Evolutionary conservation across 92 coral and sea anemone species (phyloP), one percentile per base, ranked within the genome.

Genomic region (Porites lobata): DNA sequence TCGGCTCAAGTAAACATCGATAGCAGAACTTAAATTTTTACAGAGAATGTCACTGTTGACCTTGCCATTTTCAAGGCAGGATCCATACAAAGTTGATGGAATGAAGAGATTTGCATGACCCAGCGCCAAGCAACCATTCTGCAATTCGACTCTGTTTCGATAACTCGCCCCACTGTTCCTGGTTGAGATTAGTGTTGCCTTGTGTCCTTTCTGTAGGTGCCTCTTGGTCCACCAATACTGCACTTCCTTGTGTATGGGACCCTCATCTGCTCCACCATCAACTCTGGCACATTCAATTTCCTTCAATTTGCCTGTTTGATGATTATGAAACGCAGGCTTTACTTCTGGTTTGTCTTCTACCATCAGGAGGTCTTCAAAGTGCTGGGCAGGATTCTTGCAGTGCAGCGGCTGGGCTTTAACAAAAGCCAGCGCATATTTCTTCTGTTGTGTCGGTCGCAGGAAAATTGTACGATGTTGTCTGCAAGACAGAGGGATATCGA

Each of bases 61-160:
- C 1, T 59, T 65, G 63, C 94, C 94, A 69, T 82, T 82, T 78
- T 77, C 91, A 59, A 78, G 57, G 65, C 88, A 85, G 26, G 89
- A 91, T 22, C 88, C 69, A 21, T 15, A 38, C 78, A 62, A 66
- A 50, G 78, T 19, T 1, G 59, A 54, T 2, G 47, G 15, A 19
- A 85, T 78, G 26, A 94, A 94, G 18, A 94, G 83, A 69, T 94
- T 94, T 9, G 94, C 85, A 59, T 63, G 89, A 6, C 75, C 83
- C 6, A 75, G 83, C 38, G 83, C 87, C 59, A 76, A 72, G 47
- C 76, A 84, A 75, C 89, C 89, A 85, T 76, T 85, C 89, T 85
- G 89, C 21, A 85, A 20, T 32, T 76, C 89, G 6, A 62, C 84
- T 32, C 29, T 84, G 65, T 85, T 77, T 19, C 22, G 62, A 63